Evolutionary conservation across 2,113 vertebrate species (phyloP), one percentile per base, ranked within the genome.

Genomic region (Platysternon megacephalum): DNA sequence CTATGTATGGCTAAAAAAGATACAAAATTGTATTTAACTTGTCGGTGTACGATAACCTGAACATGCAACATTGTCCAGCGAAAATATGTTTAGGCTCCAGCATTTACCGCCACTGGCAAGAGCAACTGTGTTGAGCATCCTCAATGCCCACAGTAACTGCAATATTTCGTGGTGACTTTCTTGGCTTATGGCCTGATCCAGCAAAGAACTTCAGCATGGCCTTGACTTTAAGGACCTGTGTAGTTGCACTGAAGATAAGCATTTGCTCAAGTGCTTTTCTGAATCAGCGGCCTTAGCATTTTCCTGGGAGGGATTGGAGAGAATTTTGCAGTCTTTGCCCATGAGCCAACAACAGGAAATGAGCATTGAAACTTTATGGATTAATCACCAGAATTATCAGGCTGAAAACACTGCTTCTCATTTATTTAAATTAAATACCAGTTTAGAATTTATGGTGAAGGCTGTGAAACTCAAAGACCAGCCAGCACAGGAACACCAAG

Each of bases 1-100:
- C 98, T 91, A 99, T 99, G 98, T 99, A 99, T 93, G 98, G 98
- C 98, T 99, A 85, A 4, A 88, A 32, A 78, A 87, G 74, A 78
- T 81, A 42, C 88, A 89, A 91, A 82, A 95, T 53, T 55, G 96
- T 89, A 91, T 52, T 95, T 53, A 94, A 49, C 49, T 32, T 28
- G 79, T 26, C 3, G 89, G 39, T 51, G 44, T 8, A 32, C 2
- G 46, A 35, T 2, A 12, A 95, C 28, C 2, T 17, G 21, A 2
- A 65, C 3, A 42, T 2, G 10, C 89, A 86, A 2, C 3, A 48
- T 48, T 2, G 32, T 11, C 35, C 52, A 12, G 2, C 0, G 39
- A 65, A 28, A 0, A 8, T 0, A 35, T 5, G 21, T 21, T 61
- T 61, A 35, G 32, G 58, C 5, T 85, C 22, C 35, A 51, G 61